Conservation (phyloP, 2,888 invertebrate species). For the Drosophila monieri region DNA sequence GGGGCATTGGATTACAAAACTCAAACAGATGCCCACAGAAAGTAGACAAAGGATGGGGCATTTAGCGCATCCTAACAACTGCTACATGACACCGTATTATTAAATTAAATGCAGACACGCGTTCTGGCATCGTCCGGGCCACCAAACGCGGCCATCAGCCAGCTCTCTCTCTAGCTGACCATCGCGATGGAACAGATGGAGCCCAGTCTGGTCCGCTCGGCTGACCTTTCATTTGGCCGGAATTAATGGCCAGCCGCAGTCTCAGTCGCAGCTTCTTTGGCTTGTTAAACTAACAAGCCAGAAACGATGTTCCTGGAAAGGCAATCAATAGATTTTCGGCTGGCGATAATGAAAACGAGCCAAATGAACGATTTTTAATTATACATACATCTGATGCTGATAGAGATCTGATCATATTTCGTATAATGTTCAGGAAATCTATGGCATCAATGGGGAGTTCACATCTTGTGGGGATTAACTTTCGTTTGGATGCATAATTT, state of each 20-base stretch:
- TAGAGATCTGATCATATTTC: constrained; percentile 60
- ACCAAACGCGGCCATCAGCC: constrained; percentile 51
- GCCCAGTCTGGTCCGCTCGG: constrained; percentile 21
- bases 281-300: constrained; percentile 64
- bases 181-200: constrained; percentile 65
- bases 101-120: constrained; percentile 77
- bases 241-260: constrained; percentile 51
- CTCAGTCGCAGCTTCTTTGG: constrained; percentile 17
- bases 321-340: constrained; percentile 65
- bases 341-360: constrained; percentile 41
- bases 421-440: constrained; percentile 58
- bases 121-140: constrained; percentile 42
- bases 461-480: constrained; percentile 31
- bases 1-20: constrained; percentile 65
- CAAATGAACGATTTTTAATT: constrained; percentile 74
- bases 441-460: constrained; percentile 4
- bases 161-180: constrained; percentile 33
- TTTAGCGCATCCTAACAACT: constrained; percentile 77
- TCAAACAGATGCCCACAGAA: constrained; percentile 64
- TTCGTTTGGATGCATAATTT: constrained; percentile 48
- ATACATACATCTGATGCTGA: constrained; percentile 48
- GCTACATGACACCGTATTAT: constrained; percentile 78
- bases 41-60: constrained; percentile 53
- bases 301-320: constrained; percentile 56
- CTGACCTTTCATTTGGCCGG: constrained; percentile 62